phyloP scores from a whole-genome alignment of 2,888 invertebrate species.

The Megalurothrips usitatus region DNA sequence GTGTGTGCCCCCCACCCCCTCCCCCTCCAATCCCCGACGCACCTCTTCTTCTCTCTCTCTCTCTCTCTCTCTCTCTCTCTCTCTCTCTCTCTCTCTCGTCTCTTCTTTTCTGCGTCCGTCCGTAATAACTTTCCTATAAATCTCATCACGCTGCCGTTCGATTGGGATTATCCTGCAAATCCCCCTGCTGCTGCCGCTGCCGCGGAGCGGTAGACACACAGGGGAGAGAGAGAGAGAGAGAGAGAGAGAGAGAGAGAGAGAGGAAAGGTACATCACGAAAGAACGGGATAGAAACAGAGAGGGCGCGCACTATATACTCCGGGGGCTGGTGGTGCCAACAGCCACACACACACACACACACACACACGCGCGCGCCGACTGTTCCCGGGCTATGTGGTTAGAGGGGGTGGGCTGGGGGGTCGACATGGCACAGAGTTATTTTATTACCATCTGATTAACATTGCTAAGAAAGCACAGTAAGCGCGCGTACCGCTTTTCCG shows the following conservation, averaged over 20 bases:
- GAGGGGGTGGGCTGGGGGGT: background rate
- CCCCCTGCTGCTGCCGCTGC: too few species aligned
- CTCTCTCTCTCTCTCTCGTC: background rate
- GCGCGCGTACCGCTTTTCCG: background rate
- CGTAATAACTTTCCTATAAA: background rate
- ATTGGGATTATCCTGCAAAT: background rate
- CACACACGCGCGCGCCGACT: too few species aligned
- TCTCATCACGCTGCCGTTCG: background rate
- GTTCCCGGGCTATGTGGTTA: background rate
- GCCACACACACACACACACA: background rate
- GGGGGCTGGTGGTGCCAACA: background rate
- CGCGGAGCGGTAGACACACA: background rate
- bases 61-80: background rate
- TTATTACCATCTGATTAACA: slow-evolving; percentile 25
- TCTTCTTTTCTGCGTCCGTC: background rate
- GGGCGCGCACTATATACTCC: background rate
- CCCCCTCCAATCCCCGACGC: too few species aligned
- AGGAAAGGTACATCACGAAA: too few species aligned
- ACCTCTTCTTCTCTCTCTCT: background rate
- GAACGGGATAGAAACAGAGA: too few species aligned
- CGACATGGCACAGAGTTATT: background rate
- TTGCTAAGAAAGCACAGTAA: slow-evolving; percentile 16
- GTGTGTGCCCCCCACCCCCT: too few species aligned
- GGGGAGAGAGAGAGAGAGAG: too few species aligned
- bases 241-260: too few species aligned